Percentiles rank a stretch among this genome's conserved stretches.
These are phyloP conservation scores for Tangachromis dhanisi DNA, from an alignment of 2,113 vertebrate genomes.

Conservation along the genomic window DNA sequence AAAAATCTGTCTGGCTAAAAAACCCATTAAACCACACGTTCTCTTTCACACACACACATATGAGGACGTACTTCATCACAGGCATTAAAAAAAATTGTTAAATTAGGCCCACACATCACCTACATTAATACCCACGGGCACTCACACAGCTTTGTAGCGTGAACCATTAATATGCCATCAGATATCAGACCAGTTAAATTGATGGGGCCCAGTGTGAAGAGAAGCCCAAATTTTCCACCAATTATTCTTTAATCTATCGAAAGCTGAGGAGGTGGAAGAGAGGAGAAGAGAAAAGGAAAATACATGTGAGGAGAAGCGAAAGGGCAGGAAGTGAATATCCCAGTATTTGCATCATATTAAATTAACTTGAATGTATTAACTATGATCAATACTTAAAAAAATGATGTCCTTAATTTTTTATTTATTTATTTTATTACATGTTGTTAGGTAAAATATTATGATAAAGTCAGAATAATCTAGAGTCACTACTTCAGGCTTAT, in stretches of 20 bases:
- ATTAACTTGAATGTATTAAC: background rate
- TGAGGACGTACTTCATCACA: background rate
- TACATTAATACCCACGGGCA: background rate
- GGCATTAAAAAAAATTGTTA: background rate
- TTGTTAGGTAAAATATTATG: background rate
- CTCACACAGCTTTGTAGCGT: background rate
- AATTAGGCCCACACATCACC: constrained; percentile 18
- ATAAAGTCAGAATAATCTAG: background rate
- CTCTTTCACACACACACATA: background rate
- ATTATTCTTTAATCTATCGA: constrained; percentile 32
- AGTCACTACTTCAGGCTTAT: background rate
- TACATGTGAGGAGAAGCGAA: background rate
- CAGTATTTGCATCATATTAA: background rate
- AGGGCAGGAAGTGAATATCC: background rate
- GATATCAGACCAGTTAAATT: constrained; percentile 25
- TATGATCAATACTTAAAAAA: background rate
- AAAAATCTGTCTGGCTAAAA: constrained; percentile 51
- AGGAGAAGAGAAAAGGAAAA: background rate
- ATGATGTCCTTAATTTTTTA: background rate
- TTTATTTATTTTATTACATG: background rate
- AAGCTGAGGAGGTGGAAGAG: background rate
- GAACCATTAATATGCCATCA: constrained; percentile 33
- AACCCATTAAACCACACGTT: constrained; percentile 26
- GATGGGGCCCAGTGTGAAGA: constrained; percentile 20
- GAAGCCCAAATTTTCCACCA: constrained; percentile 38